Evolutionary conservation across 2,113 vertebrate species (phyloP), one percentile per base, ranked within the genome.

Genomic region (Catharus bicknelli): DNA sequence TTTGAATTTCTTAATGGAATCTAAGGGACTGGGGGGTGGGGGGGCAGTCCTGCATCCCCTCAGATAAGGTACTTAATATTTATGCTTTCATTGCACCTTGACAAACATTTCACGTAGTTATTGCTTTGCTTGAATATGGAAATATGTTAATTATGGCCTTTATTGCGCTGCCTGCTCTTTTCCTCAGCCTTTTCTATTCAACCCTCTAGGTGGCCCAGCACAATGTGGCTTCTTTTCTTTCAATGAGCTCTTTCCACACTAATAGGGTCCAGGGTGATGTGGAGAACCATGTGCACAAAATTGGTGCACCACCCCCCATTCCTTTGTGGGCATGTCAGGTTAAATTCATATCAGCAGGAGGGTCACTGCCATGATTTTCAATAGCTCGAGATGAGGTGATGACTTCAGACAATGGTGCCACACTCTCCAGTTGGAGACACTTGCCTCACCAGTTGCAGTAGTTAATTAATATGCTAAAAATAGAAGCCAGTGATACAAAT

Each of bases 51-150:
- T 80, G 63, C 57, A 53, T 92, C 89, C 48, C 57, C 72, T 81
- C 84, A 77, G 92, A 93, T 85, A 78, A 3, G 9, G 63, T 68
- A 48, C 82, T 95, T 95, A 80, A 75, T 92, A 92, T 85, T 95
- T 94, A 68, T 75, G 82, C 87, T 93, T 92, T 78, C 72, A 25
- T 89, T 93, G 90, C 90, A 95, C 94, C 90, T 96, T 95, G 95
- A 86, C 73, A 96, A 96, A 97, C 97, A 97, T 97, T 96, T 95
- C 97, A 97, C 97, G 85, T 97, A 95, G 97, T 98, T 98, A 97
- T 97, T 97, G 97, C 98, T 98, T 97, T 97, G 97, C 97, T 97
- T 98, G 98, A 98, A 98, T 98, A 98, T 98, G 97, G 98, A 97
- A 97, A 97, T 98, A 98, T 98, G 98, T 97, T 98, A 98, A 98